Evolutionary conservation across 2,888 invertebrate genomes (phyloP).

Genomic region (Anodontia alba): DNA sequence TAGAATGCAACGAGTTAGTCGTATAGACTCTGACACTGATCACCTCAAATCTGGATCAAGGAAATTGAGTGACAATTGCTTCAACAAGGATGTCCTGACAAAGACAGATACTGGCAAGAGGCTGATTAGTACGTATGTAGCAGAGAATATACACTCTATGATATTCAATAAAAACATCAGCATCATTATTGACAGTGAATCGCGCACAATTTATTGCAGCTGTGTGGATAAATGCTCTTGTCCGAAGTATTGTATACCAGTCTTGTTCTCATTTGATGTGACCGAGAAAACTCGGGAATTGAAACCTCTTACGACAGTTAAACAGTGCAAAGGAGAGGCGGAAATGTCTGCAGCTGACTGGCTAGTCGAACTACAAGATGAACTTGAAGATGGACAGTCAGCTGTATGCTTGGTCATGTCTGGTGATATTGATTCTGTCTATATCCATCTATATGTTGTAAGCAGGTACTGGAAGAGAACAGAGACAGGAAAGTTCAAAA

Average conservation of each 20-base stretch:
- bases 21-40: too few species aligned
- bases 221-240: not conserved
- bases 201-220: not conserved
- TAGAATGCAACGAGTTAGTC: slow-evolving; percentile 1
- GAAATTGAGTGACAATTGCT: slow-evolving; percentile 3
- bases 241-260: not conserved
- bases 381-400: not conserved
- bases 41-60: slow-evolving; percentile 18
- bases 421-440: not conserved
- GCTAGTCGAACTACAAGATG: not conserved
- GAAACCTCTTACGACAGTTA: too few species aligned
- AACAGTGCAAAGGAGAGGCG: not conserved
- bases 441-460: not conserved
- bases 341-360: not conserved
- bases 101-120: slow-evolving; percentile 30
- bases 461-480: not conserved
- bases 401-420: not conserved
- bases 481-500: not conserved
- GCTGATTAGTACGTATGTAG: slow-evolving; percentile 29
- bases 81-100: slow-evolving; percentile 24
- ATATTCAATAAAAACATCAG: not conserved
- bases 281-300: too few species aligned
- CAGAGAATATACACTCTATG: slow-evolving; percentile 5
- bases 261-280: not conserved
- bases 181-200: slow-evolving; percentile 27